phyloP scores from a whole-genome alignment of 2,888 invertebrate species.

The Ophion ellenae region DNA sequence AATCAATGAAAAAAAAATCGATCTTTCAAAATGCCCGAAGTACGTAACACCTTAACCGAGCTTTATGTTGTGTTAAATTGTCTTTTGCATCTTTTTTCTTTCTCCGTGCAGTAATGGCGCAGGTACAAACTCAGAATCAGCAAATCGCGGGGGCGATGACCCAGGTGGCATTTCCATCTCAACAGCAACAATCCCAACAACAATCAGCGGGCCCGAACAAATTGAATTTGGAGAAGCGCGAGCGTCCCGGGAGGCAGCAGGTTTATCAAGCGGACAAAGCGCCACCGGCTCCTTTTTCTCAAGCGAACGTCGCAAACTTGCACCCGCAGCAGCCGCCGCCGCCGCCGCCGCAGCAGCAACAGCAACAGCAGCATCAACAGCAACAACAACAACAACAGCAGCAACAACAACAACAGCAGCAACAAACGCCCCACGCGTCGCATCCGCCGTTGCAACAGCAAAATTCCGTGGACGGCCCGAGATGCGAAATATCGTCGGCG shows the following conservation, averaged over 20 bases:
- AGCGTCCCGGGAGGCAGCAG: conserved; percentile 80
- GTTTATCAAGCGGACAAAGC: conserved; percentile 80
- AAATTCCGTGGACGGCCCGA: conserved; percentile 78
- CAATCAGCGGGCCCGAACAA: conserved; percentile 77
- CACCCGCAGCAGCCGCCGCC: conserved; percentile 74
- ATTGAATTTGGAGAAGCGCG: conserved; percentile 80
- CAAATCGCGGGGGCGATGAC: conserved; percentile 60
- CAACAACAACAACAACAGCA: conserved; percentile 70
- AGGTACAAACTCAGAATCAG: conserved; percentile 64
- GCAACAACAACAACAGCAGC: conserved; percentile 74
- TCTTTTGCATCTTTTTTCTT: neutral
- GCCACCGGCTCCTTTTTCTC: conserved; percentile 82
- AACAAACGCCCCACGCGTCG: conserved; percentile 73
- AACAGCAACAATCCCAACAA: conserved; percentile 72
- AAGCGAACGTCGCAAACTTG: conserved; percentile 76
- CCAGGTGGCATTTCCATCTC: conserved; percentile 71
- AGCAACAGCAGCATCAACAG: conserved; percentile 74
- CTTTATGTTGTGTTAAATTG: neutral
- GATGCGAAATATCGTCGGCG: conserved; percentile 76
- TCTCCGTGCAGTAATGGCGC: conserved; percentile 63
- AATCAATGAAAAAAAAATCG: no score
- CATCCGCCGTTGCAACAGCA: conserved; percentile 77
- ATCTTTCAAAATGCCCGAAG: no score
- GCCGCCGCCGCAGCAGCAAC: conserved; percentile 48
- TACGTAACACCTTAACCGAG: neutral